Percentiles rank a stretch among this genome's conserved stretches.
Evolutionary conservation across 1,140 invertebrate species (phyloP).

Genomic region (Cardiocondyla obscurior): DNA sequence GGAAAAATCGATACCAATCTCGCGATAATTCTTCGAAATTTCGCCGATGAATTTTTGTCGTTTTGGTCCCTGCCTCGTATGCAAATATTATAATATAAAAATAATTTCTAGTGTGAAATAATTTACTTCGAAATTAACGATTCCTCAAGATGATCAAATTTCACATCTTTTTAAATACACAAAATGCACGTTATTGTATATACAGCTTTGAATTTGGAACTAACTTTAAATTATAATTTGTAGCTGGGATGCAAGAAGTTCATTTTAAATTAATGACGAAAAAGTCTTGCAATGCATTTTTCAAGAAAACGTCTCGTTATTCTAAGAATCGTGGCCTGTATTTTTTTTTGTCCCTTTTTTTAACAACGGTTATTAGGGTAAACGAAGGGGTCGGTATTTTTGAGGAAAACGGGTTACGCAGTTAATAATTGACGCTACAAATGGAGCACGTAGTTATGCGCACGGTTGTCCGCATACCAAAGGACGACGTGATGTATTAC

Average conservation of each 20-base stretch:
- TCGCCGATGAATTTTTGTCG: not conserved
- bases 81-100: not conserved
- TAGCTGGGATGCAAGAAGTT: not conserved
- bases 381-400: not conserved
- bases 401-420: not conserved
- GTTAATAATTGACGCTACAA: slow-evolving; percentile 48
- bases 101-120: too few relatives aligned
- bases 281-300: not conserved
- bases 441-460: slow-evolving; percentile 39
- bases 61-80: not conserved
- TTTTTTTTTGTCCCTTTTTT: too few relatives aligned
- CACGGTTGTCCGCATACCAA: slow-evolving; percentile 39
- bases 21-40: not conserved
- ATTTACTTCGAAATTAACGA: not conserved
- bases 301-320: not conserved
- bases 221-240: not conserved
- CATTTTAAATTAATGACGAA: not conserved
- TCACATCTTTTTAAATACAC: not conserved
- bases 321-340: not conserved
- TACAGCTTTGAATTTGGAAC: too few relatives aligned
- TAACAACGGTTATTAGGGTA: not conserved
- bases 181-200: too few relatives aligned
- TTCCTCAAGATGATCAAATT: not conserved
- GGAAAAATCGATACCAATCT: slow-evolving; percentile 2
- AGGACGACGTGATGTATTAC: slow-evolving; percentile 50